Evolutionary conservation across 2,888 invertebrate genomes (phyloP).

Genomic region (Agrochola lota): DNA sequence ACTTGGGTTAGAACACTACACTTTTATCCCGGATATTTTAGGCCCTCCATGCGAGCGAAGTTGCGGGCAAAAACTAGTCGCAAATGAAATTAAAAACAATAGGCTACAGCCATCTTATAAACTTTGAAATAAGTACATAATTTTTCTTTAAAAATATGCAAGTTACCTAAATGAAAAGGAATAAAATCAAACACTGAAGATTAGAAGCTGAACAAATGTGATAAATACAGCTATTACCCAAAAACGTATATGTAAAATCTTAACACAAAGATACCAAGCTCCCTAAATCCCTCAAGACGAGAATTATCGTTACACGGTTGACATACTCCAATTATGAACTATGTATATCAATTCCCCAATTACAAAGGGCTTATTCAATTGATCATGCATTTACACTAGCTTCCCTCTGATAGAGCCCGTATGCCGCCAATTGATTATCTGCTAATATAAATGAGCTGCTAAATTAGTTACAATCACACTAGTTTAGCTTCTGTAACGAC

Average conservation of each 20-base stretch:
- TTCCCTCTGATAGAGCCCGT: slow-evolving; percentile 44
- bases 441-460: slow-evolving; percentile 50
- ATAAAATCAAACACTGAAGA: too few species aligned
- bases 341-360: slow-evolving; percentile 43
- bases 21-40: too few species aligned
- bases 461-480: slow-evolving; percentile 45
- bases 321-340: slow-evolving; percentile 14
- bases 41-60: too few species aligned
- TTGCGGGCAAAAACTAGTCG: too few species aligned
- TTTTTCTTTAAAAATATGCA: too few species aligned
- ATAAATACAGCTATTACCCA: background rate
- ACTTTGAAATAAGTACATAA: too few species aligned
- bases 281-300: background rate
- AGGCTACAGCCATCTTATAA: too few species aligned
- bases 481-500: slow-evolving; percentile 2
- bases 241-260: too few species aligned
- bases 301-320: background rate
- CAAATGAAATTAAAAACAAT: too few species aligned
- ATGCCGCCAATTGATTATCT: slow-evolving; percentile 56
- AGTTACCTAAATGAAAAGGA: too few species aligned
- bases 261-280: background rate
- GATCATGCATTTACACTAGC: slow-evolving; percentile 42
- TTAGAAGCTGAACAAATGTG: background rate
- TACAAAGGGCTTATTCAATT: slow-evolving; percentile 43
- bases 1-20: too few species aligned